A percentile compares a stretch with the other conserved stretches of the same genome.
Conservation (phyloP, 2,888 invertebrate species). For the Horisme vitalbata region DNA sequence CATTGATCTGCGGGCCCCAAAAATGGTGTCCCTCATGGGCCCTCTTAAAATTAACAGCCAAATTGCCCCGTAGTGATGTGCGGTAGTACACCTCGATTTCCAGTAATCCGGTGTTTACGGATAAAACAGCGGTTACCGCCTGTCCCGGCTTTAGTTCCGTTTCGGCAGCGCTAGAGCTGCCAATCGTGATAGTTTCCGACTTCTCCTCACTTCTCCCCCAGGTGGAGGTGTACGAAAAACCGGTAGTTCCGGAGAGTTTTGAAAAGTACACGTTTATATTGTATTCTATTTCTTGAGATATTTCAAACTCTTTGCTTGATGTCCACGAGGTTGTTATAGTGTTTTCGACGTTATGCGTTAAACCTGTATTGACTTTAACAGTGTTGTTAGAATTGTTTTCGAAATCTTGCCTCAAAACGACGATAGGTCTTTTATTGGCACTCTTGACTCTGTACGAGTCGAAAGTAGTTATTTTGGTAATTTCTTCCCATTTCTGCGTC, state of each 20-base stretch:
- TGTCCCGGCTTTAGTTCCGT: slow-evolving; percentile 60
- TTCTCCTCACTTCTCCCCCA: slow-evolving; percentile 62
- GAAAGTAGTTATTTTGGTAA: slow-evolving; percentile 47
- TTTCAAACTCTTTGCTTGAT: slow-evolving; percentile 45
- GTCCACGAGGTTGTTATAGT: slow-evolving; percentile 60
- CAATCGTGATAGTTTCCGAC: slow-evolving; percentile 55
- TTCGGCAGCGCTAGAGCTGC: slow-evolving; percentile 57
- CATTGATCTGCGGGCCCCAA: slow-evolving; percentile 53
- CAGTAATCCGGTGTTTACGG: slow-evolving; percentile 54
- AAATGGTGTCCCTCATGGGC: slow-evolving; percentile 58
- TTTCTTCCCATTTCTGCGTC: slow-evolving; percentile 59
- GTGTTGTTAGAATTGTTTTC: slow-evolving; percentile 56
- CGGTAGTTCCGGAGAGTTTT: slow-evolving; percentile 52
- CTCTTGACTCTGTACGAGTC: slow-evolving; percentile 50
- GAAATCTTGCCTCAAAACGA: slow-evolving; percentile 58
- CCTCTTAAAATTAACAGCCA: slow-evolving; percentile 60
- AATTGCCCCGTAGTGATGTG: slow-evolving; percentile 53
- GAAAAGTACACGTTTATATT: slow-evolving; percentile 57
- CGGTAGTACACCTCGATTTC: slow-evolving; percentile 58
- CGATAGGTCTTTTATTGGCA: slow-evolving; percentile 41
- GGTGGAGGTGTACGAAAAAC: slow-evolving; percentile 53
- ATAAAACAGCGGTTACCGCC: slow-evolving; percentile 55
- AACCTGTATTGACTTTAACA: slow-evolving; percentile 64
- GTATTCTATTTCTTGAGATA: slow-evolving; percentile 60
- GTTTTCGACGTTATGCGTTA: slow-evolving; percentile 63